phyloP scores from a whole-genome alignment of 1,140 invertebrate genomes.

The Drosophila yakuba region DNA sequence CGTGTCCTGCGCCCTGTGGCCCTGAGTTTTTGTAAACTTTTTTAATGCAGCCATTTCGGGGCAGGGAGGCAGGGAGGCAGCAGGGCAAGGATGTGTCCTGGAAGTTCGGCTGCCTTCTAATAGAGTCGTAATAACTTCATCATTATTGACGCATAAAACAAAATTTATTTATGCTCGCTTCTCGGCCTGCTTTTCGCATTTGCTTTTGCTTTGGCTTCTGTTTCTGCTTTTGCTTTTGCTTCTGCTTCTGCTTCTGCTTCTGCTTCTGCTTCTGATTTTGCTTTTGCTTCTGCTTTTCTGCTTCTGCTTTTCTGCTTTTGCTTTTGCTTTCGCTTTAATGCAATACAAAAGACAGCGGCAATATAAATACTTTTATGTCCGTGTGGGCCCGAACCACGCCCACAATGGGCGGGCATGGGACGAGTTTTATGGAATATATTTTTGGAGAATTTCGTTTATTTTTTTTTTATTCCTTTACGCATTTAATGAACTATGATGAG shows the following conservation, averaged over 20 bases:
- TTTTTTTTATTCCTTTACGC: conserved; percentile 66
- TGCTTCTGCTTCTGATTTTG: conserved; percentile 11
- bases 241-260: conserved; percentile 24
- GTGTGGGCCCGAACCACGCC: conserved; percentile 24
- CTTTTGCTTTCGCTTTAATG: conserved; percentile 47
- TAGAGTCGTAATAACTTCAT: conserved; percentile 83
- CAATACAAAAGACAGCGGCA: conserved; percentile 63
- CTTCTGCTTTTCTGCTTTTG: conserved; percentile 26
- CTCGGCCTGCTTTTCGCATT: conserved; percentile 30
- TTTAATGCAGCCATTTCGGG: conserved; percentile 76
- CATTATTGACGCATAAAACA: conserved; percentile 83
- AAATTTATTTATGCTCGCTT: conserved; percentile 76
- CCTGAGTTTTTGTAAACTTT: conserved; percentile 67
- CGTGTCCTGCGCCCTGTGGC: conserved; percentile 3
- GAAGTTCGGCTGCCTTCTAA: conserved; percentile 61
- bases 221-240: conserved; percentile 21
- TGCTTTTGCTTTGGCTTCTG: conserved; percentile 1
- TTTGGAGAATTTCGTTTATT: conserved; percentile 5
- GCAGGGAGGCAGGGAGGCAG: not conserved
- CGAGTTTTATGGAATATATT: conserved; percentile 43
- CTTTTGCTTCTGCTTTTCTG: conserved; percentile 29
- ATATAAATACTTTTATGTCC: conserved; percentile 79
- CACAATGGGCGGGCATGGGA: conserved; percentile 7
- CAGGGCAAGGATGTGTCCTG: conserved; percentile 32
- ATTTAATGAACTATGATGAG: conserved; percentile 84